Base-by-base conservation (phyloP, 2,113 vertebrate genomes). In the Ariopsis seemanni region DNA sequence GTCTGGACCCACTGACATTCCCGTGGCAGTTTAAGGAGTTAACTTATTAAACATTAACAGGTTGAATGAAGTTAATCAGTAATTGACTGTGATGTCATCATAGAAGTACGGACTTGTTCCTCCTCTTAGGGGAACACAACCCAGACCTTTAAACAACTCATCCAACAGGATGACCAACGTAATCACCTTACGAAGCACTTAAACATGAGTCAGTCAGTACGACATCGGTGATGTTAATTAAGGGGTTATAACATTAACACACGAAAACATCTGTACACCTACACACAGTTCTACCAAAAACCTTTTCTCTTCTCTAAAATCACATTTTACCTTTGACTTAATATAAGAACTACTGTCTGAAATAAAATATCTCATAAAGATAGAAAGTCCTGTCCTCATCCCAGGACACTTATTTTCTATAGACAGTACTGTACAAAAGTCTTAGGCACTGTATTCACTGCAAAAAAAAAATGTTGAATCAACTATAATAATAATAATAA, bases 31-130 rank as follows among this genome's bases (percentile, higher is more conserved):
- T 67, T 34, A 58, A 34, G 50, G 15, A 50, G 22, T 63, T 50
- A 22, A 86, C 52, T 86, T 67, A 25, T 62, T 57, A 71, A 84
- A 72, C 83, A 84, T 57, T 84, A 84, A 58, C 60, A 85, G 69
- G 53, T 72, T 34, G 69, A 55, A 74, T 17, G 12, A 85, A 42
- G 60, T 86, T 86, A 78, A 67, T 80, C n/a, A 69, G 62, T 86
- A 86, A 81, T 81, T 14, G 22, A 1, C 1, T 48, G 77, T 58
- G 62, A 57, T 86, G 48, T 55, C 10, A 4, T 67, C 60, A 22
- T 20, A 14, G n/a, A 5, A 8, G 22, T 48, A 58, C 17, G 14
- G 74, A 25, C n/a, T 65, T 75, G 42, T 18, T 34, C 27, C 75
- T 48, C 74, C 57, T 67, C 20, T 80, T 55, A 80, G 75, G 4